Percentiles rank a stretch among this genome's conserved stretches.
Conservation (phyloP, 2,797 vertebrate genomes). For the Syngnathus rostellatus region DNA sequence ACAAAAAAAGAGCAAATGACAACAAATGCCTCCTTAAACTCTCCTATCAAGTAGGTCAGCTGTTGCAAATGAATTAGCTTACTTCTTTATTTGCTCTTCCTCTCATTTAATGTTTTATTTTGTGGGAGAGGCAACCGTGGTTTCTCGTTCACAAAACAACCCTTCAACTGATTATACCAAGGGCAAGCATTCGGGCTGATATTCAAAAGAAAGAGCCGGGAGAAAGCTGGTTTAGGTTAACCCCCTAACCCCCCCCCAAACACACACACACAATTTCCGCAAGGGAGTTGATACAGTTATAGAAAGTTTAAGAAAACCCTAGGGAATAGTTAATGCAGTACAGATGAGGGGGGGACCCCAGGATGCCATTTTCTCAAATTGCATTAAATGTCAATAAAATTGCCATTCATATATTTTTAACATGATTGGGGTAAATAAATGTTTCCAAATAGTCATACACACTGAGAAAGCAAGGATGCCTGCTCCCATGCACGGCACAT, state of each 20-base stretch:
- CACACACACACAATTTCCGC: constrained; percentile 22
- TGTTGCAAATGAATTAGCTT: constrained; percentile 32
- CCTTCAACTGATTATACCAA: constrained; percentile 30
- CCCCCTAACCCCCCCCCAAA: constrained; percentile 18
- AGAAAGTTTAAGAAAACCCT: constrained; percentile 40
- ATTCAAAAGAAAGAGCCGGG: constrained; percentile 37
- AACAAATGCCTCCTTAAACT: constrained; percentile 18
- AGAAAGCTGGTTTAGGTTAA: constrained; percentile 54
- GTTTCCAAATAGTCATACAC: not conserved
- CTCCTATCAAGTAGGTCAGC: constrained; percentile 25
- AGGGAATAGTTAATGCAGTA: constrained; percentile 25
- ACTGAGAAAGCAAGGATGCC: constrained; percentile 6
- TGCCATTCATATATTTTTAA: not conserved
- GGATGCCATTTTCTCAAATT: constrained; percentile 7
- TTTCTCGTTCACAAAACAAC: constrained; percentile 25
- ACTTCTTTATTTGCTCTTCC: constrained; percentile 27
- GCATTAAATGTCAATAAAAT: constrained; percentile 3
- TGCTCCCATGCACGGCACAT: constrained; percentile 45
- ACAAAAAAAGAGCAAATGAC: constrained; percentile 1
- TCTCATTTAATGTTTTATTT: constrained; percentile 26
- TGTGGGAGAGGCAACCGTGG: constrained; percentile 26
- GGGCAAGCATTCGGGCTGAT: constrained; percentile 37
- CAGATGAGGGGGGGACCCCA: constrained; percentile 11
- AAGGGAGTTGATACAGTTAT: constrained; percentile 34
- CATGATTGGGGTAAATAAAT: not conserved